phyloP scores from a whole-genome alignment of 2,113 vertebrate species.

The Colistium nudipinnis region DNA sequence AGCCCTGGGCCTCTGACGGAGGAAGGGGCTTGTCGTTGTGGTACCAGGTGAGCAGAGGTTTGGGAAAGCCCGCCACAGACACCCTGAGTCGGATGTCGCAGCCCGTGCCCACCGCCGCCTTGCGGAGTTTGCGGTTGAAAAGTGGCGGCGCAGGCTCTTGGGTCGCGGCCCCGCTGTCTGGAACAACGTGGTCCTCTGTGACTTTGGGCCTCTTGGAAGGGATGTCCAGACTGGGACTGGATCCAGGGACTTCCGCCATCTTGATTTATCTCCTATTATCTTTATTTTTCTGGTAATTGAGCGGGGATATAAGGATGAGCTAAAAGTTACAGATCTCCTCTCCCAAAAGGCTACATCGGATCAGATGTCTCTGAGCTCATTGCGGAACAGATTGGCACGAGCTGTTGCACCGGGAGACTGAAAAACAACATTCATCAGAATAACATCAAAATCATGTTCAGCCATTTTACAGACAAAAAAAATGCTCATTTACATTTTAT shows the following conservation, averaged over 20 bases:
- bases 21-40: slow-evolving; percentile 82
- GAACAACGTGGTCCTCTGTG: slow-evolving; percentile 50
- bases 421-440: slow-evolving; percentile 19
- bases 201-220: slow-evolving; percentile 85
- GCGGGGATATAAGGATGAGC: neutral
- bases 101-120: slow-evolving; percentile 87
- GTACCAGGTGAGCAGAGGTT: slow-evolving; percentile 89
- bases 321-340: slow-evolving; percentile 24
- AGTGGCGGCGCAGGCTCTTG: slow-evolving; percentile 66
- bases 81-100: slow-evolving; percentile 90
- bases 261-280: neutral
- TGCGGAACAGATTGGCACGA: slow-evolving; percentile 13
- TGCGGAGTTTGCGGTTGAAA: slow-evolving; percentile 89
- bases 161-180: neutral
- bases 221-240: slow-evolving; percentile 71
- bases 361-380: slow-evolving; percentile 26
- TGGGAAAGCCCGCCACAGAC: slow-evolving; percentile 84
- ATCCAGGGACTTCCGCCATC: slow-evolving; percentile 61
- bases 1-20: slow-evolving; percentile 77
- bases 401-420: slow-evolving; percentile 35
- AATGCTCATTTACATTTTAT: neutral
- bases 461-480: neutral
- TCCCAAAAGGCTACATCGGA: slow-evolving; percentile 26
- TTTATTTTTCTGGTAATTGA: slow-evolving; percentile 39
- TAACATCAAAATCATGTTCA: slow-evolving; percentile 2